Evolutionary conservation across 2,797 vertebrate genomes (phyloP).

Genomic region (Rousettus madagascariensis): DNA sequence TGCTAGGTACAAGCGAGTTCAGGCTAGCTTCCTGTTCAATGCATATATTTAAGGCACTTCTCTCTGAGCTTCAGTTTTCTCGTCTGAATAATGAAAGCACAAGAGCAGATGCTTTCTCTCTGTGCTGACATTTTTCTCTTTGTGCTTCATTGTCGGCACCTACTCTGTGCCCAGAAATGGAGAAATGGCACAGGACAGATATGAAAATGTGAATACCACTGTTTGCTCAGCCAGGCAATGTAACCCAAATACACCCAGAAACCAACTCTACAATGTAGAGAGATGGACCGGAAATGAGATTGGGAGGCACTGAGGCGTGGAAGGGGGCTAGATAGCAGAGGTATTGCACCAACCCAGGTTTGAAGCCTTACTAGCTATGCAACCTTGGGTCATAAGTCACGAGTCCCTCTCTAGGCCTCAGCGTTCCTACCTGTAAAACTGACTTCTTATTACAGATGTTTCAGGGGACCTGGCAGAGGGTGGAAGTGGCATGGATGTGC

Average conservation of each 20-base stretch:
- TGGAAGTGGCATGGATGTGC: neutral
- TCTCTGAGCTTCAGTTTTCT: slow-evolving; percentile 19
- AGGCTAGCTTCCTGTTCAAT: neutral
- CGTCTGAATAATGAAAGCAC: neutral
- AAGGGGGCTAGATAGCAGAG: neutral
- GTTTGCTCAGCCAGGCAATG: neutral
- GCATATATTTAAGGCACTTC: neutral
- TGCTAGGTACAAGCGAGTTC: neutral
- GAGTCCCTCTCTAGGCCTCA: neutral
- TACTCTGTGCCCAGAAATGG: slow-evolving; percentile 2
- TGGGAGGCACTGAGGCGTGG: accelerated
- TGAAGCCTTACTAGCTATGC: neutral
- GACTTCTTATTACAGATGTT: neutral
- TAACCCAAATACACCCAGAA: neutral
- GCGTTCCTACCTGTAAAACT: neutral
- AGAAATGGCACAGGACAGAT: neutral
- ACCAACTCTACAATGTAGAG: neutral
- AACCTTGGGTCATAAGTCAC: neutral
- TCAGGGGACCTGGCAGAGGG: neutral
- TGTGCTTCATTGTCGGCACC: slow-evolving; percentile 12
- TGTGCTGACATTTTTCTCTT: slow-evolving; percentile 36
- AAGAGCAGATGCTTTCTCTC: slow-evolving; percentile 46
- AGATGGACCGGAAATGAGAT: neutral
- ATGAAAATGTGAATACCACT: neutral
- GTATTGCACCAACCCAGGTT: too few species aligned